Evolutionary conservation across 2,888 invertebrate species (phyloP).

Genomic region (Amphipoea lucens): DNA sequence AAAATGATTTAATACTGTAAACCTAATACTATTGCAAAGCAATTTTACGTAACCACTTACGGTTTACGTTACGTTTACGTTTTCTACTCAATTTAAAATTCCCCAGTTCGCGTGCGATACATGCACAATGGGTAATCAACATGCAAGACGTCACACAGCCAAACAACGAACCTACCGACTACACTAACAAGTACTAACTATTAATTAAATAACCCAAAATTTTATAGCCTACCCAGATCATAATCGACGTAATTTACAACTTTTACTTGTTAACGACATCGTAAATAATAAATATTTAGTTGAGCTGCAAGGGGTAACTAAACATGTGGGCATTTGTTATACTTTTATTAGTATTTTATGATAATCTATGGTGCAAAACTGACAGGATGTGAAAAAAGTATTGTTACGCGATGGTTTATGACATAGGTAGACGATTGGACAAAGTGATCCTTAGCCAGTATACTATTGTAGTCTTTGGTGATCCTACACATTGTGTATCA

Average conservation of each 20-base stretch:
- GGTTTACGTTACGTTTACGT: conserved; percentile 14
- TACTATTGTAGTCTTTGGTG: too few species aligned
- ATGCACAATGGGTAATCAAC: conserved; percentile 59
- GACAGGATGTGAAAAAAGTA: conserved; percentile 26
- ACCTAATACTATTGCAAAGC: conserved; percentile 15
- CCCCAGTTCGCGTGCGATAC: conserved; percentile 57
- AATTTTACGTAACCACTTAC: conserved; percentile 12
- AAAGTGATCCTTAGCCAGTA: neutral
- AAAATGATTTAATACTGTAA: conserved; percentile 1
- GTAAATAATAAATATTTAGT: conserved; percentile 76
- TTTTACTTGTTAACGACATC: conserved; percentile 81
- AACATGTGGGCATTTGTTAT: conserved; percentile 57
- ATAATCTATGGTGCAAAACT: conserved; percentile 57
- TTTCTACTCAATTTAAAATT: conserved; percentile 54
- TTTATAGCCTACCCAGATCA: conserved; percentile 70
- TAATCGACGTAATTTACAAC: conserved; percentile 80
- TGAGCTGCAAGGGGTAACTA: conserved; percentile 61
- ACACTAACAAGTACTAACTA: conserved; percentile 49
- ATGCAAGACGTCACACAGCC: conserved; percentile 58
- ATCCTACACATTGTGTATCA: neutral
- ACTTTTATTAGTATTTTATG: conserved; percentile 55
- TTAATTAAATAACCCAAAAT: conserved; percentile 71
- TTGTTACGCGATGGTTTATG: conserved; percentile 5
- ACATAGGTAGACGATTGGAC: neutral
- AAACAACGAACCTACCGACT: conserved; percentile 25